These are phyloP conservation scores for Oeneis ivallda DNA, from an alignment of 2,888 invertebrate genomes.

Conservation along the genomic window DNA sequence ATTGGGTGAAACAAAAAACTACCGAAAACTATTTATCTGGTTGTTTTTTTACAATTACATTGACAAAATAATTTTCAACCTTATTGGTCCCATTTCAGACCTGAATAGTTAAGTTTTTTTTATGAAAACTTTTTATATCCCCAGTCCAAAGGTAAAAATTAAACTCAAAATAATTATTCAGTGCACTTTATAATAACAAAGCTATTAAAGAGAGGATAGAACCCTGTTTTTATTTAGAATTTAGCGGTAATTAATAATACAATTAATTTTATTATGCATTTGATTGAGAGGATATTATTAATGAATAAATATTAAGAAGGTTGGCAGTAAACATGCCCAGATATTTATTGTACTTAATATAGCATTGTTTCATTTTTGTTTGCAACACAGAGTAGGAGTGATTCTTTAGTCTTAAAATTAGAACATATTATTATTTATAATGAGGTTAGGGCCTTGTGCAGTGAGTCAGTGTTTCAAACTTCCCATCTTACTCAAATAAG, in stretches of 20 bases:
- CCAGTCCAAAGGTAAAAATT: constrained; percentile 43
- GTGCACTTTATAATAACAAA: constrained; percentile 23
- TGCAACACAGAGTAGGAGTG: constrained; percentile 3
- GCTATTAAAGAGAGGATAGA: constrained; percentile 43
- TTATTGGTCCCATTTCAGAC: constrained; percentile 47
- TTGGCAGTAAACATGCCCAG: not conserved
- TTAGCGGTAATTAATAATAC: constrained; percentile 32
- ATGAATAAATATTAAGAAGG: constrained; percentile 1
- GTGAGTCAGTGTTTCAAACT: constrained; percentile 21
- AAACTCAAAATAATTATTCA: constrained; percentile 36
- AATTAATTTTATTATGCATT: constrained; percentile 14
- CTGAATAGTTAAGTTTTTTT: constrained; percentile 36
- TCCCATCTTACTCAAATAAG: constrained; percentile 24
- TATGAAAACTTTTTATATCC: constrained; percentile 32
- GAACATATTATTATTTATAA: constrained; percentile 12
- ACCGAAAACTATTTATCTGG: constrained; percentile 37
- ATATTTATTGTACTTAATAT: constrained; percentile 12
- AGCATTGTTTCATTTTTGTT: not conserved
- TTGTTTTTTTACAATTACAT: constrained; percentile 23
- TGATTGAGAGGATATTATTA: not conserved
- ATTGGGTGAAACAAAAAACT: constrained; percentile 28
- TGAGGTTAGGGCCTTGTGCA: constrained; percentile 20
- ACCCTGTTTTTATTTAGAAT: constrained; percentile 59
- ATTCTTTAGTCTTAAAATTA: constrained; percentile 19
- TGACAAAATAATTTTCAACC: constrained; percentile 42